A percentile compares a stretch with the other conserved stretches of the same genome.
These are phyloP conservation scores for Zelleria hepariella DNA, from an alignment of 2,888 invertebrate species.

Conservation along the genomic window DNA sequence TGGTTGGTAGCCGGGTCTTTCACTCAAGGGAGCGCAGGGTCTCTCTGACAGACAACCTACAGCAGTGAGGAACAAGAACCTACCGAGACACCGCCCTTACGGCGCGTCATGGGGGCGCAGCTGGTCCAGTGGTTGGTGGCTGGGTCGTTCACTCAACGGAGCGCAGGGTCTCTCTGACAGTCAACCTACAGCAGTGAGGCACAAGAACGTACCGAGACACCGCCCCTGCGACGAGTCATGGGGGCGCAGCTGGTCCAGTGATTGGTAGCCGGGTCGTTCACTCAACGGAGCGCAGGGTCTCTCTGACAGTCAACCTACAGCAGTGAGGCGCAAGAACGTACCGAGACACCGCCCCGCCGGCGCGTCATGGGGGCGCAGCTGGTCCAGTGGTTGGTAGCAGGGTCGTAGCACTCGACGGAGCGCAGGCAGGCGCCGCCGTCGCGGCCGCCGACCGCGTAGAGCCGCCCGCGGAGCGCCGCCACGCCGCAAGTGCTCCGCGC, in stretches of 20 bases:
- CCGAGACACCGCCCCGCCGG: constrained; percentile 90
- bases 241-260: constrained; percentile 88
- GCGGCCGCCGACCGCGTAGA: constrained; percentile 94
- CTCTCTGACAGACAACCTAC: too few species aligned
- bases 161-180: too few species aligned
- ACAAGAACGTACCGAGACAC: constrained; percentile 80
- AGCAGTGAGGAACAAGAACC: too few species aligned
- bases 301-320: too few species aligned
- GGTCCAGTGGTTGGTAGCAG: constrained; percentile 81
- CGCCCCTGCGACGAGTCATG: constrained; percentile 88
- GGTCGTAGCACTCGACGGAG: constrained; percentile 90
- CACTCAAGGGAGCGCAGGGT: constrained; percentile 92
- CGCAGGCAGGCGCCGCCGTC: constrained; percentile 92
- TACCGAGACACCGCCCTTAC: constrained; percentile 91
- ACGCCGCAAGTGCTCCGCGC: constrained; percentile 93
- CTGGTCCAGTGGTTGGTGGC: constrained; percentile 82
- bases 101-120: constrained; percentile 88
- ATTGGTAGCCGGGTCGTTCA: constrained; percentile 81
- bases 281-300: constrained; percentile 91
- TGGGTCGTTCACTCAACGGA: constrained; percentile 90
- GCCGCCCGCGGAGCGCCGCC: constrained; percentile 84
- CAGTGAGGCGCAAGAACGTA: constrained; percentile 39
- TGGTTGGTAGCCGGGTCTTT: constrained; percentile 80
- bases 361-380: constrained; percentile 90
- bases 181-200: background rate